Conservation (phyloP, 2,113 vertebrate genomes). For the Myotis lucifugus region DNA sequence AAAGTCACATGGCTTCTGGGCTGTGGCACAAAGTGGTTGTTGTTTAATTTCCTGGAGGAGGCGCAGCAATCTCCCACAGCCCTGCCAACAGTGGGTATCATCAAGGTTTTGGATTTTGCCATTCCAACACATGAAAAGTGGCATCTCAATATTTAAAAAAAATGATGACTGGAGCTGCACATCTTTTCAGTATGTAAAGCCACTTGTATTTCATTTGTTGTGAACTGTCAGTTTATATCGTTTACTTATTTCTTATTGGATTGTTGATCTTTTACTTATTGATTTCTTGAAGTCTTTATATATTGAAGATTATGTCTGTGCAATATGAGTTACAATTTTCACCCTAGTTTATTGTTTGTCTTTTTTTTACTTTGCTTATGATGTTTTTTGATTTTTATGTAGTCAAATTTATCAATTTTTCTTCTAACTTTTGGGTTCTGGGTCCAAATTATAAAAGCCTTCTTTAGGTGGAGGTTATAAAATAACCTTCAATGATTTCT, state of each 20-base stretch:
- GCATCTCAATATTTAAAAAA: not conserved
- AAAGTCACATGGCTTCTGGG: not conserved
- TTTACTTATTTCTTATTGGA: not conserved
- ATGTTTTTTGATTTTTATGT: not conserved
- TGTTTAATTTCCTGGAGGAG: not conserved
- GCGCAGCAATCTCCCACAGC: not conserved
- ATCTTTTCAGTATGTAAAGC: not conserved
- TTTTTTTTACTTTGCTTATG: not conserved
- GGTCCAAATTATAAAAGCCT: not conserved
- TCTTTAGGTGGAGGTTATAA: not conserved
- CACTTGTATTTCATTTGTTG: not conserved
- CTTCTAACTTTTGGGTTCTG: not conserved
- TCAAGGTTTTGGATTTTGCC: not conserved
- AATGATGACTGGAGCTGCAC: not conserved
- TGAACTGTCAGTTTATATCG: not conserved
- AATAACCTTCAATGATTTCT: slow-evolving; percentile 2
- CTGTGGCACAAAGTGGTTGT: not conserved
- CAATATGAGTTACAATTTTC: not conserved
- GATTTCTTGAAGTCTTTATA: not conserved
- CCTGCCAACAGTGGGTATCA: not conserved
- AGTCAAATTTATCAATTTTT: slow-evolving; percentile 26
- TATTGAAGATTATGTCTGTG: not conserved
- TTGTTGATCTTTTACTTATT: not conserved
- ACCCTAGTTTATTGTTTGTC: not conserved
- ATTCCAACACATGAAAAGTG: not conserved